Conservation (phyloP, 2,888 invertebrate species). For the Idaea biselata region DNA sequence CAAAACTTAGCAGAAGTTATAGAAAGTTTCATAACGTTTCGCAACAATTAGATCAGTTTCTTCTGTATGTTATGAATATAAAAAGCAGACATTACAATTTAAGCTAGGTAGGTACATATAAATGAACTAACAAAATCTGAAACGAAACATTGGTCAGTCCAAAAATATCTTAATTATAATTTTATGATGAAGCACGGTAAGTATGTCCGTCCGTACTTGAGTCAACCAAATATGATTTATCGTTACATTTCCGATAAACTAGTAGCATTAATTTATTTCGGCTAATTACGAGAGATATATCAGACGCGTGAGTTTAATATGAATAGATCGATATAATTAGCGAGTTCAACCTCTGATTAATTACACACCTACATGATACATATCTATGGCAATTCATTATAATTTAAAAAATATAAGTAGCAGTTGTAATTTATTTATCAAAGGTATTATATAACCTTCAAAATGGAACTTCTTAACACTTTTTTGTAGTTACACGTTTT, state of each 20-base stretch:
- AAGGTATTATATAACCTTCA: not conserved
- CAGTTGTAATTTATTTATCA: not conserved
- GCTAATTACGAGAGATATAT: not conserved
- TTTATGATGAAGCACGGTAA: not conserved
- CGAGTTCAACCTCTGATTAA: not conserved
- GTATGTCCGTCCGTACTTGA: not conserved
- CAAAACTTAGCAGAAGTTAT: no score
- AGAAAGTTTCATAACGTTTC: no score
- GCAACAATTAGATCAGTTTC: no score
- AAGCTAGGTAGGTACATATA: no score
- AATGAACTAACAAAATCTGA: no score
- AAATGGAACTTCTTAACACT: no score
- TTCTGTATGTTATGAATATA: no score
- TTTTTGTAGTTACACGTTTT: no score
- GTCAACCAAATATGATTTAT: not conserved
- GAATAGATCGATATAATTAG: slow-evolving; percentile 1
- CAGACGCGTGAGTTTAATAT: not conserved
- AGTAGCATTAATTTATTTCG: not conserved
- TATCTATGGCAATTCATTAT: not conserved
- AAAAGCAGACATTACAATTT: no score
- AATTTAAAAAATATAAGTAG: not conserved
- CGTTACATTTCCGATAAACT: not conserved
- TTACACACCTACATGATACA: not conserved
- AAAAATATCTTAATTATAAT: not conserved
- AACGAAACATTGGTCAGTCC: no score